Evolutionary conservation across 2,113 vertebrate species (phyloP).

Genomic region (Calidris pygmaea): DNA sequence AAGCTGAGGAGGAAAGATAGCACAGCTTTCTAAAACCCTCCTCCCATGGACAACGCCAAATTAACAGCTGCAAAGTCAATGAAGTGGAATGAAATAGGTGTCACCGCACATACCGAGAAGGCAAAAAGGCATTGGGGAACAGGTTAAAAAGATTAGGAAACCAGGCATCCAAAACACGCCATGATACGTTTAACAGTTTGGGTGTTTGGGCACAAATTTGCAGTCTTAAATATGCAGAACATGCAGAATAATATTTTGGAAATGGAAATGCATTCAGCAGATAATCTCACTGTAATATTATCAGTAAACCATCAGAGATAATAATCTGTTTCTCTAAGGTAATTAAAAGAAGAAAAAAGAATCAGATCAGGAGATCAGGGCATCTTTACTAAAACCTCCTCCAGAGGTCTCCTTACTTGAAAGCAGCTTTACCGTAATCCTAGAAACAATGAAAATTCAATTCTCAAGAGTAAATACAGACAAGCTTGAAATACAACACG

Average conservation of each 20-base stretch:
- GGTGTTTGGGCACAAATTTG: not conserved
- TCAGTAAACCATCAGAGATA: not conserved
- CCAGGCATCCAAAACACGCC: not conserved
- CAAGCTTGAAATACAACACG: not conserved
- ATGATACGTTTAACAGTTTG: not conserved
- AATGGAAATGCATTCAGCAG: not conserved
- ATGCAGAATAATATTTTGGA: not conserved
- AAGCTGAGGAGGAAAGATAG: not conserved
- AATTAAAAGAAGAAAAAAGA: not conserved
- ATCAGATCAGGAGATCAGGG: not conserved
- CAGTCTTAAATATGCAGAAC: not conserved
- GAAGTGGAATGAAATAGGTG: not conserved
- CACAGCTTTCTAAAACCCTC: not conserved
- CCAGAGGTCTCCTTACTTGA: not conserved
- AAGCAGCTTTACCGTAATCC: not conserved
- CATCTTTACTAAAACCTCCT: not conserved
- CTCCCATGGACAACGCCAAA: not conserved
- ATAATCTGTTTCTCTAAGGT: slow-evolving; percentile 24
- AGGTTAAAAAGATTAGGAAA: not conserved
- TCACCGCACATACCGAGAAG: accelerated
- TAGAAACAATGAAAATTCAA: slow-evolving; percentile 11
- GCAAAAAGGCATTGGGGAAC: not conserved
- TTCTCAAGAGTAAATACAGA: not conserved
- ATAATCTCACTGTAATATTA: not conserved
- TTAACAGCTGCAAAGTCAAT: not conserved